A percentile compares a stretch with the other conserved stretches of the same genome.
These are phyloP conservation scores for Mionectes olivaceus DNA, from an alignment of 2,797 vertebrate genomes.

Conservation along the genomic window DNA sequence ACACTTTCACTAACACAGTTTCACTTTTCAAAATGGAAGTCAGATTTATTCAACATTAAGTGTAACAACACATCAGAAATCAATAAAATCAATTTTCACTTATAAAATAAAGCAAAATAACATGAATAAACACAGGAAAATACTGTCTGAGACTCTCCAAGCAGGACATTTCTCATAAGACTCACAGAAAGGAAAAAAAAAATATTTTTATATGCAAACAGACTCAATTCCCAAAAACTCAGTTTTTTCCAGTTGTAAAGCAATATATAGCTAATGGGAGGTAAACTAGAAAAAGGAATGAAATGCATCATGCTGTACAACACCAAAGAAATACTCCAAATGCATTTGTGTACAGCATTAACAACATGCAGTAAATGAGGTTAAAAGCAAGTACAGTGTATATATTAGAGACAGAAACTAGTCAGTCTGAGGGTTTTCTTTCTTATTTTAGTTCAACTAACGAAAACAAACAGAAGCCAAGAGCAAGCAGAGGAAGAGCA, in stretches of 20 bases:
- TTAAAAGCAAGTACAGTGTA: constrained; percentile 46
- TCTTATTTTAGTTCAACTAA: constrained; percentile 35
- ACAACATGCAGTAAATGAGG: constrained; percentile 59
- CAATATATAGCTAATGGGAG: constrained; percentile 42
- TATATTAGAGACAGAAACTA: constrained; percentile 38
- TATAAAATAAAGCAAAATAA: constrained; percentile 70
- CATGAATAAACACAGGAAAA: constrained; percentile 65
- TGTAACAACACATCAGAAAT: constrained; percentile 71
- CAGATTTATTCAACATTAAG: constrained; percentile 70
- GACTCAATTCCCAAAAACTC: constrained; percentile 41
- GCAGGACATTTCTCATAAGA: constrained; percentile 64
- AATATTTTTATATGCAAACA: constrained; percentile 43
- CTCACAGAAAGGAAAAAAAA: constrained; percentile 22
- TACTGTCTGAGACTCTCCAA: constrained; percentile 67
- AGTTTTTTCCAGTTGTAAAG: constrained; percentile 52
- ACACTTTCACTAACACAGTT: constrained; percentile 60
- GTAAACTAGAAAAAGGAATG: constrained; percentile 49
- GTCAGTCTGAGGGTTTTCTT: constrained; percentile 47
- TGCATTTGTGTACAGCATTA: constrained; percentile 62
- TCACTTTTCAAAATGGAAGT: constrained; percentile 65
- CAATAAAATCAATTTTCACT: constrained; percentile 70
- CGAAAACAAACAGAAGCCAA: constrained; percentile 51
- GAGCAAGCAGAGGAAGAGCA: constrained; percentile 36
- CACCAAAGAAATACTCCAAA: constrained; percentile 55
- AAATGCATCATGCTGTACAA: constrained; percentile 67